Base-by-base conservation (phyloP, 2,888 invertebrate genomes). In the Acleris holmiana region DNA sequence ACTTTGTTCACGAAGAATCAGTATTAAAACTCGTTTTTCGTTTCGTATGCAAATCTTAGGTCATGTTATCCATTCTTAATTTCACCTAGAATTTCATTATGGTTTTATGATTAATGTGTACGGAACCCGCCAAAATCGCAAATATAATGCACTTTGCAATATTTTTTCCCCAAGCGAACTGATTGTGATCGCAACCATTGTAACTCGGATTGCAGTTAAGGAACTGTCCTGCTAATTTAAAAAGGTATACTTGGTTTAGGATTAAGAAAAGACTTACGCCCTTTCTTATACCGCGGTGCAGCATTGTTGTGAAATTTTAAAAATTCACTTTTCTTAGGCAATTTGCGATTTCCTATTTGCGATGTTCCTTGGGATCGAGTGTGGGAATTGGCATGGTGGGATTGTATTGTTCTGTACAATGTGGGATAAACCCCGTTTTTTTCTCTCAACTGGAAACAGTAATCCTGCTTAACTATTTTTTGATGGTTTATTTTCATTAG, bases 171-270 rank as follows among this genome's bases (percentile, higher is more conserved):
- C 76, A 44, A 54, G 59, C 74, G 75, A 81, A 82, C 81, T 80
- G 89, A 90, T 91, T 88, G 85, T 87, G 85, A 89, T 88, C 86
- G 76, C 76, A 67, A 71, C 80, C 74, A 84, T 88, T 88, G 86
- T 85, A 81, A 72, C 75, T 74, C 69, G 71, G 79, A 86, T 89
- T 88, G 88, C 88, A 74, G 76, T 75, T 70, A 69, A 59, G n/a
- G 62, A 67, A 67, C 74, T 21, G 5, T 13, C 29, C 15, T 53
- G 41, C 13, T 6, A n/a, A 4, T 13, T 7, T 4, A 41, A 48
- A 64, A 64, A 13, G 58, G 19, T 41, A 15, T 29, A 48, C 40
- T 15, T 47, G 19, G 13, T 2, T n/a, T 29, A 1, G 40, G 8
- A 17, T 8, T 18, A 1, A 6, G n/a, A 29, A 2, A 2, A 44